Base-by-base conservation (phyloP, 2,113 vertebrate genomes). In the Thymallus thymallus region DNA sequence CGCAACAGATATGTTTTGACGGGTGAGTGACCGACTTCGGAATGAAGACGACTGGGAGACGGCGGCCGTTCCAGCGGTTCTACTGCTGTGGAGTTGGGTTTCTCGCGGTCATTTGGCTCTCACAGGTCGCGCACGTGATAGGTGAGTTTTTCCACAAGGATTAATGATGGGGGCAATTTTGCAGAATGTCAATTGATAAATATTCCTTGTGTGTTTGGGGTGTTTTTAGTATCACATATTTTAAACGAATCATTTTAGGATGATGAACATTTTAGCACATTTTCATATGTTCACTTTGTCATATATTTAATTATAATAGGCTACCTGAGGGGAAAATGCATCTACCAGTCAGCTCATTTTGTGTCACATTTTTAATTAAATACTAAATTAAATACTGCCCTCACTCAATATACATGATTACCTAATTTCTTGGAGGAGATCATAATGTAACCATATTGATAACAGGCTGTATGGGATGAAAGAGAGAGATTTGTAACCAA, bases 51-150 rank as follows among this genome's bases (percentile, higher is more conserved):
- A 83, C 86, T 86, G 86, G 88, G 83, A 88, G 85, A 86, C 86
- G 90, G 88, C 88, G 90, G 82, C 86, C 86, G 84, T 85, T 93
- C 83, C 88, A 83, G 88, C 91, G 91, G 86, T 82, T 93, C 81
- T 94, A 92, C 92, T 93, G 90, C 91, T 85, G 91, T 41, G 92
- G 87, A 79, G 71, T 91, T 82, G 91, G 86, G 72, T 86, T 93
- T 78, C 45, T 93, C 72, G 88, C 90, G 62, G 84, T 89, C 80
- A 81, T 91, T 56, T 91, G 91, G 89, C 81, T 93, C 83, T 29
- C 86, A 0, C 92, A 90, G 84, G 82, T 91, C 80, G 78, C 88
- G 79, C 90, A 87, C 80, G 83, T 88, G 78, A 90, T 91, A 92
- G 92, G 92, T 92, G 88, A 89, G 90, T 85, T 32, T n/a, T 20